Evolutionary conservation across 2,113 vertebrate species (phyloP).

Genomic region (Condylura cristata): DNA sequence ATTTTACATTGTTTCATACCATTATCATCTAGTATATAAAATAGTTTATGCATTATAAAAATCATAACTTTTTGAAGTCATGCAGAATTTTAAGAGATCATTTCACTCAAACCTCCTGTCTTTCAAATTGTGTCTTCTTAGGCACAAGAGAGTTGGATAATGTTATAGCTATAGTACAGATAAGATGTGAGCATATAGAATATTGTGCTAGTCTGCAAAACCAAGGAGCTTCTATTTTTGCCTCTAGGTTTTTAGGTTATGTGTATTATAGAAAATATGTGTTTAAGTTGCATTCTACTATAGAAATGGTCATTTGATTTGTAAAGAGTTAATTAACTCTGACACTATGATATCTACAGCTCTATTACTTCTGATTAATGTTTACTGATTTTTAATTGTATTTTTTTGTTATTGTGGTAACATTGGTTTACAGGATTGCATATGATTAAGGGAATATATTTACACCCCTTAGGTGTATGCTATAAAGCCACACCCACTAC

Average conservation of each 20-base stretch:
- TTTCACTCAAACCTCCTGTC: background rate
- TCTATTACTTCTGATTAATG: background rate
- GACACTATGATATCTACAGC: background rate
- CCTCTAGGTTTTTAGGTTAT: background rate
- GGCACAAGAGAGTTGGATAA: background rate
- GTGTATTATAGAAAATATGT: background rate
- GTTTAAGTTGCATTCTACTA: background rate
- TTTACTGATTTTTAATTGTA: no score
- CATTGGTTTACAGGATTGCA: no score
- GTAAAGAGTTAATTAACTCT: background rate
- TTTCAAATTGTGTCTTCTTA: conserved; percentile 21
- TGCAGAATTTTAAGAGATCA: background rate
- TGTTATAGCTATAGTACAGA: background rate
- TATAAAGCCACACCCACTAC: no score
- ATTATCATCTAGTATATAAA: background rate
- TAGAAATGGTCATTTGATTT: background rate
- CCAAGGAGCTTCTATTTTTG: background rate
- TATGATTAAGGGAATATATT: no score
- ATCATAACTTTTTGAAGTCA: background rate
- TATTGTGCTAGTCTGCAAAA: background rate
- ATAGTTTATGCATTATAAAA: background rate
- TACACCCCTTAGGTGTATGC: no score
- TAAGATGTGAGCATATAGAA: background rate
- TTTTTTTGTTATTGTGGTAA: no score
- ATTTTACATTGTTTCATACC: background rate